Percentiles rank a stretch among this genome's conserved stretches.
These are phyloP conservation scores for Drosophila murphyi DNA, from an alignment of 1,140 invertebrate species.

Conservation along the genomic window DNA sequence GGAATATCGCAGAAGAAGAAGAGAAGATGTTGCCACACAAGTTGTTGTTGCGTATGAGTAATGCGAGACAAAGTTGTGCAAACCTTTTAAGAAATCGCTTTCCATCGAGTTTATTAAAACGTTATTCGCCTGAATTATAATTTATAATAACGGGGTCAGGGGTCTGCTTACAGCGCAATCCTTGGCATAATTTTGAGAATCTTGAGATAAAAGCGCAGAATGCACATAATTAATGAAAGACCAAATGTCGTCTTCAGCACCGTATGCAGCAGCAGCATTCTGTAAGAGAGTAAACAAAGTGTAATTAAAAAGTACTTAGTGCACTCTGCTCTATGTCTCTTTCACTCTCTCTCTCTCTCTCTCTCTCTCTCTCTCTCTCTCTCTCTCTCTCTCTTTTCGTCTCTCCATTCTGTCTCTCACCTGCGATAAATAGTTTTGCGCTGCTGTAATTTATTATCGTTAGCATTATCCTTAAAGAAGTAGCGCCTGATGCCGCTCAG, in stretches of 20 bases:
- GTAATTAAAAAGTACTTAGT: slow-evolving; percentile 84
- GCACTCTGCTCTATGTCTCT: slow-evolving; percentile 14
- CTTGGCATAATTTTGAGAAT: slow-evolving; percentile 80
- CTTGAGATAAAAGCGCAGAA: slow-evolving; percentile 78
- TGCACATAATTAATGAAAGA: slow-evolving; percentile 83
- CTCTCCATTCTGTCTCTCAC: slow-evolving; percentile 51
- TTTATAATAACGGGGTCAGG: slow-evolving; percentile 51
- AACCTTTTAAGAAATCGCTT: slow-evolving; percentile 50
- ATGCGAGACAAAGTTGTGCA: slow-evolving; percentile 55
- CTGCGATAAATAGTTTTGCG: slow-evolving; percentile 84
- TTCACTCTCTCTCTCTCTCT: slow-evolving; percentile 4
- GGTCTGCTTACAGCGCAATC: slow-evolving; percentile 57
- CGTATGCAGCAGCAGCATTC: slow-evolving; percentile 75
- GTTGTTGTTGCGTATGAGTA: slow-evolving; percentile 66
- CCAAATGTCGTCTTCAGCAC: slow-evolving; percentile 81
- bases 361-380: background rate
- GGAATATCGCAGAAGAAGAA: background rate
- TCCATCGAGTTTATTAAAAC: slow-evolving; percentile 62
- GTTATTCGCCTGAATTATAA: slow-evolving; percentile 65
- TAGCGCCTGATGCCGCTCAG: slow-evolving; percentile 86
- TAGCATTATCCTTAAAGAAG: slow-evolving; percentile 86
- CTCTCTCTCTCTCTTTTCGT: background rate
- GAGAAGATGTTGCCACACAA: slow-evolving; percentile 51
- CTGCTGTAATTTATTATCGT: slow-evolving; percentile 81
- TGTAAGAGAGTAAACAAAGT: slow-evolving; percentile 67